phyloP scores from a whole-genome alignment of 2,797 vertebrate species.

The Florisuga fusca region DNA sequence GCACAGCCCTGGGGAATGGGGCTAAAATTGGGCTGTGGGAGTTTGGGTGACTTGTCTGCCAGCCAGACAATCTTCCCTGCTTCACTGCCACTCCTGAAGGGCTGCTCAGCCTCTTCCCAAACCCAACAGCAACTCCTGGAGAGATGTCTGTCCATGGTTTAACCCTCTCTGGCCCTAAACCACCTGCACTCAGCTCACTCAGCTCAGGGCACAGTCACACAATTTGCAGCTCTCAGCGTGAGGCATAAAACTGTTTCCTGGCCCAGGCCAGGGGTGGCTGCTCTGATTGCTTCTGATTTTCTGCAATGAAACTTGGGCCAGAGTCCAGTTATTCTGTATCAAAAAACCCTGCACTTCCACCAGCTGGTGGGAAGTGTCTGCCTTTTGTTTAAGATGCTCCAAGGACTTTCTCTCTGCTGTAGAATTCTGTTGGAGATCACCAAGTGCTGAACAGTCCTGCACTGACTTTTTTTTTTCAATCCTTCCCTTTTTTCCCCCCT shows the following conservation, averaged over 20 bases:
- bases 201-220: neutral
- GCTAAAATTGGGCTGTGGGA: neutral
- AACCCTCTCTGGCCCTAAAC: neutral
- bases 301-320: neutral
- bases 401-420: neutral
- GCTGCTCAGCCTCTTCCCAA: neutral
- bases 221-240: neutral
- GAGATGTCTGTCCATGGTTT: neutral
- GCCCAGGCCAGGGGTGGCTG: neutral
- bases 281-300: neutral
- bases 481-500: neutral
- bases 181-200: accelerated
- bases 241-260: neutral
- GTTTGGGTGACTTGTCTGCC: neutral
- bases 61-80: neutral
- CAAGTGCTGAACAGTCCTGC: neutral
- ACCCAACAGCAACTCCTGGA: neutral
- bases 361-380: neutral
- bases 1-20: neutral
- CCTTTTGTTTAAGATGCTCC: neutral
- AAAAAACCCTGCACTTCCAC: neutral
- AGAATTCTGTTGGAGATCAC: neutral
- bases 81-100: neutral
- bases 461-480: neutral
- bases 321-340: neutral